phyloP scores from a whole-genome alignment of 2,797 vertebrate genomes.

The Xenops minutus region DNA sequence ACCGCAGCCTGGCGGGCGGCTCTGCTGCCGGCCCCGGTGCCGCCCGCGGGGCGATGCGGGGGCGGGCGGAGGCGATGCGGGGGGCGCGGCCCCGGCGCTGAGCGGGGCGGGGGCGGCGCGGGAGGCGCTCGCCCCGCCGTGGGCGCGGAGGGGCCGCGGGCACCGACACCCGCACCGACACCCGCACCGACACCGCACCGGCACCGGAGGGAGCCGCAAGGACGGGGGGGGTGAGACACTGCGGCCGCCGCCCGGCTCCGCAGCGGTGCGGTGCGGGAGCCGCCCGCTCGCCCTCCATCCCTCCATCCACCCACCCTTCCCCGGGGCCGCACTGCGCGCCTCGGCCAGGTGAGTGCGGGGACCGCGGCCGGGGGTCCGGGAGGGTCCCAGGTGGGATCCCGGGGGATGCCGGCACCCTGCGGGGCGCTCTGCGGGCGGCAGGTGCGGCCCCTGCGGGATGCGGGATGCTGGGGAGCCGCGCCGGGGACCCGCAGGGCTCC shows the following conservation, averaged over 20 bases:
- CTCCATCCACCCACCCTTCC: neutral
- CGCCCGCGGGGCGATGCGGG: constrained; percentile 22
- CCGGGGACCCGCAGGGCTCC: neutral
- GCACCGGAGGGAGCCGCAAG: neutral
- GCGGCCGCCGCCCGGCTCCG: neutral
- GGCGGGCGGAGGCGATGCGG: neutral
- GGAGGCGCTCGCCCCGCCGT: neutral
- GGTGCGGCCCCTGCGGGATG: too few relatives aligned
- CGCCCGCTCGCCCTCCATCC: neutral
- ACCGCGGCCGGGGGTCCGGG: neutral
- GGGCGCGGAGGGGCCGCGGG: neutral
- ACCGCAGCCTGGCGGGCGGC: neutral
- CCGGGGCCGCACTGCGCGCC: neutral
- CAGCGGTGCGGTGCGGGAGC: neutral
- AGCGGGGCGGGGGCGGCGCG: neutral
- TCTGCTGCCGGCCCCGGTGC: neutral
- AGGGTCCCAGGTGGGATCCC: neutral
- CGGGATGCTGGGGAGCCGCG: neutral
- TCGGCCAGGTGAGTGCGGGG: neutral
- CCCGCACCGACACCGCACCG: neutral
- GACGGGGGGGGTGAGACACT: neutral
- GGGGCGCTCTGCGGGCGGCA: too few relatives aligned
- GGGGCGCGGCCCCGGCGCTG: neutral
- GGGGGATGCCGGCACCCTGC: too few relatives aligned
- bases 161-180: neutral